phyloP scores from a whole-genome alignment of 1,140 invertebrate species.

The Melitaea cinxia region DNA sequence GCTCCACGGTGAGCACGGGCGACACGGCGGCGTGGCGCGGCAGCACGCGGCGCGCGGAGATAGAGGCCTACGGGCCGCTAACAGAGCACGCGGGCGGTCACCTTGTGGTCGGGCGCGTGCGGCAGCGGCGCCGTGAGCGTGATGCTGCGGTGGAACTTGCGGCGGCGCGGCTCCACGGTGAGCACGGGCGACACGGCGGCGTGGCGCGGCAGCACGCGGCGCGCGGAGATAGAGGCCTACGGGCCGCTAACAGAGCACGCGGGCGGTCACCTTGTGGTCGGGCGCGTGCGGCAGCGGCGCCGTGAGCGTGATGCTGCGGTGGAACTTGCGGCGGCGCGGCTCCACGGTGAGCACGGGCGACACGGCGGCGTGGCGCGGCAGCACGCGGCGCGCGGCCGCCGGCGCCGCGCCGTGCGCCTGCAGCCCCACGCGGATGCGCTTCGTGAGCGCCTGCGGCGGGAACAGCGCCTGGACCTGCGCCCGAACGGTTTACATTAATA shows the following conservation, averaged over 20 bases:
- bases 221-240: no score
- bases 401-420: constrained; percentile 96
- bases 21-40: constrained; percentile 96
- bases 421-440: constrained; percentile 97
- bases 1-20: constrained; percentile 98
- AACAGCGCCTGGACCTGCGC: constrained; percentile 94
- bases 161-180: no score
- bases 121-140: no score
- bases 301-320: constrained; percentile 93
- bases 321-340: constrained; percentile 98
- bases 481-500: not conserved
- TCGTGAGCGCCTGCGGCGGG: constrained; percentile 95
- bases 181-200: no score
- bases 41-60: no score
- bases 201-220: no score
- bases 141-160: no score
- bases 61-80: no score
- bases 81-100: no score
- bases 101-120: no score
- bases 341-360: no score
- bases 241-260: no score
- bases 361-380: constrained; percentile 96
- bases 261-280: constrained; percentile 47
- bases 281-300: constrained; percentile 84
- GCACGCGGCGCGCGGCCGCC: constrained; percentile 94